Conservation (phyloP, 2,113 vertebrate genomes). For the Anser cygnoides region DNA sequence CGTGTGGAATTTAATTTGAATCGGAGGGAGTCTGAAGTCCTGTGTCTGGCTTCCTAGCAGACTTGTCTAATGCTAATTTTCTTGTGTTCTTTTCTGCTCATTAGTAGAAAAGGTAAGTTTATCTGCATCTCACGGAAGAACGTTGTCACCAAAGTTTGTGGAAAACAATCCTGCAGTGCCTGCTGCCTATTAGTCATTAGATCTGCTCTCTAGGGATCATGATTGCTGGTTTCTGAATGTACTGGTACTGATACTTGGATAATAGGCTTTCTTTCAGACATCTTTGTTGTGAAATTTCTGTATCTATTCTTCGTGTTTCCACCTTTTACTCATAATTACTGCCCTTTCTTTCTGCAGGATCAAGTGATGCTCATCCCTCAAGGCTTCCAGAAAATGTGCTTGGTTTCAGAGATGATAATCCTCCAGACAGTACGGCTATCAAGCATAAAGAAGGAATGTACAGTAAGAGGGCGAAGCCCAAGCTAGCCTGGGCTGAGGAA, state of each 20-base stretch:
- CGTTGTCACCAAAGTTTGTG: neutral
- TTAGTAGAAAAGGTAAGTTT: neutral
- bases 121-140: neutral
- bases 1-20: neutral
- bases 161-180: neutral
- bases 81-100: neutral
- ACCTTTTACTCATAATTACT: neutral
- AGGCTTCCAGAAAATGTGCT: conserved; percentile 70
- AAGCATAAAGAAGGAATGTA: conserved; percentile 78
- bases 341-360: conserved; percentile 73
- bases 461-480: conserved; percentile 69
- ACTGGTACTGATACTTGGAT: neutral
- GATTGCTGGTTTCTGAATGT: neutral
- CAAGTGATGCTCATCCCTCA: conserved; percentile 82
- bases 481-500: conserved; percentile 19
- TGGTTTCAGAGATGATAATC: conserved; percentile 52
- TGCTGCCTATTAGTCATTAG: neutral
- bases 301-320: fast-evolving
- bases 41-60: neutral
- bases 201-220: neutral
- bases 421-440: conserved; percentile 31
- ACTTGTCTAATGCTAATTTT: neutral
- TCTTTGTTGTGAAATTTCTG: neutral
- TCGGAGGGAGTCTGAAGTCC: neutral
- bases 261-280: neutral